Conservation (phyloP, 2,888 invertebrate genomes). For the Pheosia tremula region DNA sequence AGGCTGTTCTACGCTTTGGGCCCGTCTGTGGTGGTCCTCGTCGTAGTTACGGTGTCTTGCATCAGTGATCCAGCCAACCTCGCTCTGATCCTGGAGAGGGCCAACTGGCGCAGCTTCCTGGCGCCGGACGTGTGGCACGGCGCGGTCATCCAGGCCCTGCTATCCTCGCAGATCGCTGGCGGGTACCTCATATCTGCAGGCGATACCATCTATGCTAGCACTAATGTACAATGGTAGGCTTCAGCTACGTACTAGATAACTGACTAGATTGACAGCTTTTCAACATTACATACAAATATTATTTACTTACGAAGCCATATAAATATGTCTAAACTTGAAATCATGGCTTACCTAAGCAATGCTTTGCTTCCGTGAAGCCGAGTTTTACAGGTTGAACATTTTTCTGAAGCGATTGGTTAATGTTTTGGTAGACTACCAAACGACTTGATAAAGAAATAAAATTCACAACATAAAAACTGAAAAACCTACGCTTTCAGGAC, state of each 20-base stretch:
- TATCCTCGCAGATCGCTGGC: conserved; percentile 66
- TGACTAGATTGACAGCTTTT: no score
- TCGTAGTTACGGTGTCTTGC: conserved; percentile 41
- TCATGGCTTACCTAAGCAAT: no score
- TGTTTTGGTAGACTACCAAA: no score
- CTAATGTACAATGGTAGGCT: conserved; percentile 67
- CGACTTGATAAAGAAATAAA: no score
- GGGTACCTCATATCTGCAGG: conserved; percentile 68
- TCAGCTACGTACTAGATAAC: background rate
- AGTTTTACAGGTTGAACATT: no score
- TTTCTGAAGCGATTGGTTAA: no score
- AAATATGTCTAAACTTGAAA: no score
- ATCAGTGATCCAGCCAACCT: conserved; percentile 48
- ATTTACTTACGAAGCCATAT: no score
- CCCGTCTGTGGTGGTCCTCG: conserved; percentile 49
- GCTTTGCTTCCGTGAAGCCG: no score
- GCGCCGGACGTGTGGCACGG: conserved; percentile 63
- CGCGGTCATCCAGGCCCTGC: conserved; percentile 61
- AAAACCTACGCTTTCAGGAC: conserved; percentile 48
- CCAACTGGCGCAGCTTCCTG: conserved; percentile 55
- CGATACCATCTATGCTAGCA: conserved; percentile 61
- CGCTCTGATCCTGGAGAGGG: conserved; percentile 31
- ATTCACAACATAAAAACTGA: no score
- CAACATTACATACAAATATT: no score
- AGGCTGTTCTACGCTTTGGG: conserved; percentile 58